Conservation (phyloP, 2,113 vertebrate species). For the Lonchura striata region DNA sequence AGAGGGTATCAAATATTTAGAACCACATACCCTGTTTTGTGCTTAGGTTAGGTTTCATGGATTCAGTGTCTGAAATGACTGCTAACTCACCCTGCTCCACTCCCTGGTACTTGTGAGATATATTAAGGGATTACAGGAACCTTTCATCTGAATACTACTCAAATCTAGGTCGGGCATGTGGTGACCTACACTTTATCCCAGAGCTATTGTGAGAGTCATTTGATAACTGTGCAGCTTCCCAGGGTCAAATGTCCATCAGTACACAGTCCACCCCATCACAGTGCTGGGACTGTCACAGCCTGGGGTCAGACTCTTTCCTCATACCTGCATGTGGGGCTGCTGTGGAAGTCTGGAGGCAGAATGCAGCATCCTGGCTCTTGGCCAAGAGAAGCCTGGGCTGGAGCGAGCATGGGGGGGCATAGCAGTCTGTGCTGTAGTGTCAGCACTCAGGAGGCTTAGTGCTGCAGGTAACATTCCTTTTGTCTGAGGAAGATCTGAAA, state of each 20-base stretch:
- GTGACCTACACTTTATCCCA: background rate
- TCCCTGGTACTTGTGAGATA: background rate
- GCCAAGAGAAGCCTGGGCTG: background rate
- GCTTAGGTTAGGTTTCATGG: background rate
- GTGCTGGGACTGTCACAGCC: background rate
- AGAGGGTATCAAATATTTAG: slow-evolving; percentile 1
- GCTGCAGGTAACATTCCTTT: background rate
- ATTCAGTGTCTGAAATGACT: background rate
- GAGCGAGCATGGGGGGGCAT: background rate
- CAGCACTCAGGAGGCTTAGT: background rate
- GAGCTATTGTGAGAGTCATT: background rate
- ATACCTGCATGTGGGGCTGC: background rate
- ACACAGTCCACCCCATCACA: background rate
- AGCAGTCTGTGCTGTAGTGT: background rate
- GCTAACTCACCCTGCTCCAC: background rate
- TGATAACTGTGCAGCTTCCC: background rate
- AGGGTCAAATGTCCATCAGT: background rate
- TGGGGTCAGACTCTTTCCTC: background rate
- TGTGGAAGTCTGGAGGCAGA: background rate
- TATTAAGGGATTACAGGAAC: slow-evolving; percentile 16
- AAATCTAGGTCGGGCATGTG: background rate
- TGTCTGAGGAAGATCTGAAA: background rate
- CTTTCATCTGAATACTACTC: background rate
- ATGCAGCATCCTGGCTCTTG: background rate
- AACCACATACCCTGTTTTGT: background rate